Conservation (phyloP, 2,113 vertebrate species). For the Hemicordylus capensis region DNA sequence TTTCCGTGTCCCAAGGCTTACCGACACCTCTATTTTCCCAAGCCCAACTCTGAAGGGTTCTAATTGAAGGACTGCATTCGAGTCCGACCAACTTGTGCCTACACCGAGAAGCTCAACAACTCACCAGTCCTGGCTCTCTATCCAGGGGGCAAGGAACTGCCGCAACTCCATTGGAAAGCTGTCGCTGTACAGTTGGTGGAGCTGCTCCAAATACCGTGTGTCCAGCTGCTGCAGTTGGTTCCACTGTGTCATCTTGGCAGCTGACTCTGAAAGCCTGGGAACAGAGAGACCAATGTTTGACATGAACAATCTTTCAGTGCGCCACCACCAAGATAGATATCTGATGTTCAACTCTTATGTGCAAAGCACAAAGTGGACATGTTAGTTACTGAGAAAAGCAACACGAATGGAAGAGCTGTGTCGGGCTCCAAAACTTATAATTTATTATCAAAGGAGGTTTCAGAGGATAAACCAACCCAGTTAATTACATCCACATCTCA, state of each 20-base stretch:
- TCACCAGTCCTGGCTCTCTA: constrained; percentile 98
- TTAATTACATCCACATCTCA: too few species aligned
- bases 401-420: too few species aligned
- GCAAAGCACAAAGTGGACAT: too few species aligned
- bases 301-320: not conserved
- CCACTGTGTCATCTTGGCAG: constrained; percentile 94
- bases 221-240: constrained; percentile 98
- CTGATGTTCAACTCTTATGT: not conserved
- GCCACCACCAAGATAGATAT: not conserved
- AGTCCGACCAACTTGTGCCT: fast-evolving
- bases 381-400: too few species aligned
- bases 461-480: too few species aligned
- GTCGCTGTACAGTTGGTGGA: constrained; percentile 98
- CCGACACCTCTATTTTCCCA: not conserved
- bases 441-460: too few species aligned
- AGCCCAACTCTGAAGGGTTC: not conserved
- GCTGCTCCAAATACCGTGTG: constrained; percentile 95
- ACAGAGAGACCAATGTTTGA: fast-evolving
- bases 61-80: not conserved
- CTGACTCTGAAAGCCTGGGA: constrained; percentile 44
- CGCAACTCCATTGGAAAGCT: constrained; percentile 98
- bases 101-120: fast-evolving
- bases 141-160: constrained; percentile 97
- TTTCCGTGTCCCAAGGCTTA: too few species aligned
- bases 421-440: too few species aligned